Evolutionary conservation across 1,140 invertebrate species (phyloP), one percentile per base, ranked within the genome.

Genomic region (Drosophila guanche): DNA sequence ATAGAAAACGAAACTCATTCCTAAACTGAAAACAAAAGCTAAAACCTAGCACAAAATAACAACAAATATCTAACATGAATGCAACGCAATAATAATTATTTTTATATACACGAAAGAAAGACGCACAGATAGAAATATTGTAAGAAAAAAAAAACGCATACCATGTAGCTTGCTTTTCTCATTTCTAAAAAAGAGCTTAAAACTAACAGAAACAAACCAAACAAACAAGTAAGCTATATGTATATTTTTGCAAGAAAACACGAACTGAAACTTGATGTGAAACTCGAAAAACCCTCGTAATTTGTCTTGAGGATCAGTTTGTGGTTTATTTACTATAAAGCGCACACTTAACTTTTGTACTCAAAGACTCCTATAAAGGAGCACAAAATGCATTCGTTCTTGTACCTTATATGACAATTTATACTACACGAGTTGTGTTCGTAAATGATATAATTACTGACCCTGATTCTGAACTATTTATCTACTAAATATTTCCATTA

Each of bases 21-120:
- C 66, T 79, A 60, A 54, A 57, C 65, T 59, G 45, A 67, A 51
- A 10, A 27, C 25, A 37, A 37, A 56, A 65, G 74, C 61, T 63
- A 67, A 66, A 76, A 79, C 57, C 55, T 66, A 67, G 53, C 54
- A 77, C 74, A 22, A 62, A 47, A 47, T 41, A 51, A 55, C 41
- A 14, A 33, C 58, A 42, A 52, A 73, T 51, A 57, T 72, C 62
- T 51, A 41, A 58, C 45, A 62, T 62, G 59, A 61, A 68, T 58
- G 60, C 41, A 60, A 57, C 60, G 73, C 60, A 23, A 46, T 47
- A 61, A 60, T 63, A 27, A 20, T 61, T 84, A 84, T 84, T 85
- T 81, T 85, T 85, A 66, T 66, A 73, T 58, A 37, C 5, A 20
- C 47, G 29, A 12, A 61, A 43, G 8, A 46, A 56, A 57, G 12